Percentiles rank a stretch among this genome's conserved stretches.
Conservation (phyloP, 1,140 invertebrate species). For the Pachypeltis micranthus region DNA sequence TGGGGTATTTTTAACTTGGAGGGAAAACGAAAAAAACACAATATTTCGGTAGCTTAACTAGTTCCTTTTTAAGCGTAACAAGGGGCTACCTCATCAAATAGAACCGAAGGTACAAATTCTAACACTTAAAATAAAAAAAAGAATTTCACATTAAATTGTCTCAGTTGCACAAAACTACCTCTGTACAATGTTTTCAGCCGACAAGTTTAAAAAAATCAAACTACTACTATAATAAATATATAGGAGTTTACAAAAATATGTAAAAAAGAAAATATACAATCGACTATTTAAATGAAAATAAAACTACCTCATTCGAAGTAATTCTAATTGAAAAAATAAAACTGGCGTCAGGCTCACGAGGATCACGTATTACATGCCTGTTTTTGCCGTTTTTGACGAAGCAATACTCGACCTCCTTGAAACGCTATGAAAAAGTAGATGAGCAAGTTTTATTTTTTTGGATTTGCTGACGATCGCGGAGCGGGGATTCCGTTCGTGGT, state of each 20-base stretch:
- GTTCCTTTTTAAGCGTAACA: slow-evolving; percentile 7
- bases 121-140: slow-evolving; percentile 7
- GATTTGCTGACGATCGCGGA: no score
- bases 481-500: no score
- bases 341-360: no score
- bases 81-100: slow-evolving; percentile 12
- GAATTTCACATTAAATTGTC: slow-evolving; percentile 9
- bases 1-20: no score
- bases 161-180: slow-evolving; percentile 13
- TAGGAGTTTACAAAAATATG: no score
- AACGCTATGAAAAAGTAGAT: no score
- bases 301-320: slow-evolving; percentile 12
- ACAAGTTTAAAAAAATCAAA: not conserved
- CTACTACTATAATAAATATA: no score
- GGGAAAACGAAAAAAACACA: not conserved
- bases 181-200: not conserved
- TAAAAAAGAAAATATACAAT: not conserved
- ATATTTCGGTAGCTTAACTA: slow-evolving; percentile 8
- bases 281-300: slow-evolving; percentile 8
- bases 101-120: slow-evolving; percentile 13
- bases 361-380: no score
- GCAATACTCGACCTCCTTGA: no score
- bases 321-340: no score
- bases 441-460: no score
- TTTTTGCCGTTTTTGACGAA: no score